These are phyloP conservation scores for Aurelia sp. DNA, from an alignment of 30 jellyfish, hydroid and myxozoan genomes.

Conservation along the genomic window DNA sequence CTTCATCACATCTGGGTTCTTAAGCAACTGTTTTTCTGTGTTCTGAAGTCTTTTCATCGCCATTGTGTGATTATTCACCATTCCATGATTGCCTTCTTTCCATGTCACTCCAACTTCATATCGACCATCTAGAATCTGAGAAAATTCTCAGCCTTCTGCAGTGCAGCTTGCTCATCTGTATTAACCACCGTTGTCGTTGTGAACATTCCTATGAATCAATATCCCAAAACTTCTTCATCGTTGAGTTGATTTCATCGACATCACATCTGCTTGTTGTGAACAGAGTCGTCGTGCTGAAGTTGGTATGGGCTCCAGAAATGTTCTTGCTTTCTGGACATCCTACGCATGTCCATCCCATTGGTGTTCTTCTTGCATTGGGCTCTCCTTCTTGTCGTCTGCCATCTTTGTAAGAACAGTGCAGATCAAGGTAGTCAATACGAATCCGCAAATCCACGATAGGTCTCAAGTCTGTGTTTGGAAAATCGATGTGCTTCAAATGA, in stretches of 20 bases:
- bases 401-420: too few relatives aligned
- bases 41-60: slow-evolving; percentile 33
- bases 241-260: too few relatives aligned
- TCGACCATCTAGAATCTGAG: slow-evolving; percentile 32
- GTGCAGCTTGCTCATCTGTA: slow-evolving; percentile 11
- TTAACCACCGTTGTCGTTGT: background rate
- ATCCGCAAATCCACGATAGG: too few relatives aligned
- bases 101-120: slow-evolving; percentile 52
- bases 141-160: slow-evolving; percentile 26
- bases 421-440: too few relatives aligned
- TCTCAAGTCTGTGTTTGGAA: too few relatives aligned
- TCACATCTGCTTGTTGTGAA: background rate
- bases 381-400: too few relatives aligned
- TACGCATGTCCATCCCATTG: too few relatives aligned
- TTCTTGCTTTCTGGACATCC: too few relatives aligned
- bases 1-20: slow-evolving; percentile 35
- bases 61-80: slow-evolving; percentile 33
- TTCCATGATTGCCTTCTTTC: background rate
- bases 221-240: slow-evolving; percentile 31
- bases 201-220: background rate
- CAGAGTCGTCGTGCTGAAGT: too few relatives aligned
- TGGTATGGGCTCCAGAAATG: too few relatives aligned
- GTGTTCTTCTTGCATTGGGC: too few relatives aligned
- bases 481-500: too few relatives aligned
- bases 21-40: slow-evolving; percentile 46